A percentile compares a stretch with the other conserved stretches of the same genome.
Evolutionary conservation across 1,140 invertebrate species (phyloP).

Genomic region (Eumeta japonica): DNA sequence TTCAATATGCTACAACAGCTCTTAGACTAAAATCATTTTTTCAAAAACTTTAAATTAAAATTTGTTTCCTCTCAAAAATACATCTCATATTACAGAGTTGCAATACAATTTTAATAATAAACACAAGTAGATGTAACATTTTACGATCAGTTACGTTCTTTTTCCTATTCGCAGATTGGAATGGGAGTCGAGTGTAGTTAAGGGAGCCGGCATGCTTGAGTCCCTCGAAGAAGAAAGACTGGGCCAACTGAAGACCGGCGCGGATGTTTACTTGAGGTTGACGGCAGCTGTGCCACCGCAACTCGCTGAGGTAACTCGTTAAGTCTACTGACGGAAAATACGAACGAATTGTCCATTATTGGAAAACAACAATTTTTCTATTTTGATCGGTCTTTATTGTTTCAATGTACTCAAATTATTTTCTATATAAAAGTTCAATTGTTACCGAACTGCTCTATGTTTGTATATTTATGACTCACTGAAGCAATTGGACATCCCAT

Average conservation of each 20-base stretch:
- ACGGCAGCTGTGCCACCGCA: conserved; percentile 75
- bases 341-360: no score
- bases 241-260: conserved; percentile 67
- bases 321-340: no score
- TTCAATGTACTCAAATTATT: neutral
- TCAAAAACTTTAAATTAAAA: neutral
- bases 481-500: no score
- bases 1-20: no score
- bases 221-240: conserved; percentile 87
- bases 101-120: neutral
- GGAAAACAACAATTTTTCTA: no score
- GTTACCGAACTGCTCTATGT: conserved; percentile 2
- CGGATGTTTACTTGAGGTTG: conserved; percentile 69
- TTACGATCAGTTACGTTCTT: neutral
- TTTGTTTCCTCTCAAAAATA: no score
- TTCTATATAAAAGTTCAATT: neutral
- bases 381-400: no score
- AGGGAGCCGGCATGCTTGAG: conserved; percentile 76
- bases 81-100: neutral
- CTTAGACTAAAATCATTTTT: neutral
- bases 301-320: conserved; percentile 53
- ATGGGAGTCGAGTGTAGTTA: conserved; percentile 86
- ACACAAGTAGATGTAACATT: neutral
- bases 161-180: conserved; percentile 64
- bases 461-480: no score